phyloP scores from a whole-genome alignment of 2,797 vertebrate species.

The Hemitrygon akajei region DNA sequence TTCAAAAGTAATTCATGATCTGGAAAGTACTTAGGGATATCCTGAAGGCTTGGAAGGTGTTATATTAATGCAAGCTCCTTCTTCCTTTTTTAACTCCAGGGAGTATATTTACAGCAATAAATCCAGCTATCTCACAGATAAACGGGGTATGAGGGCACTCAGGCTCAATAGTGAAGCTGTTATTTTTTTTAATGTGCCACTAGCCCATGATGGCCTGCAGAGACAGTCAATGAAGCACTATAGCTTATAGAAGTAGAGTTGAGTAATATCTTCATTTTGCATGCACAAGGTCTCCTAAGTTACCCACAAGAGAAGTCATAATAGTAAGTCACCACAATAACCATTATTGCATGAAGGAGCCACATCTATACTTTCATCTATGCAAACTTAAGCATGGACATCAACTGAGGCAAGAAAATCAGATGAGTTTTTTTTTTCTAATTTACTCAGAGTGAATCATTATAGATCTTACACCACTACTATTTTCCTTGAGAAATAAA shows the following conservation, averaged over 20 bases:
- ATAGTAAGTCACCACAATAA: not conserved
- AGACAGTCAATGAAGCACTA: not conserved
- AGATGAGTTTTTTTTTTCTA: no score
- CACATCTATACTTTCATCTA: not conserved
- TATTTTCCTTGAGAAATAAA: no score
- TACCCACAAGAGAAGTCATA: not conserved
- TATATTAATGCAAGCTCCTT: slow-evolving; percentile 4
- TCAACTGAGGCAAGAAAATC: not conserved
- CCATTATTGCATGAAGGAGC: not conserved
- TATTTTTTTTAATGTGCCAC: not conserved
- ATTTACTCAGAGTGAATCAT: not conserved
- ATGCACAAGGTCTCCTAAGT: not conserved
- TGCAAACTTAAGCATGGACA: not conserved
- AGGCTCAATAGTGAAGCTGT: not conserved
- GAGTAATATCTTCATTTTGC: not conserved
- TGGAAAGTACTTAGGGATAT: slow-evolving; percentile 15
- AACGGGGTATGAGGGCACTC: not conserved
- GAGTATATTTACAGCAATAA: slow-evolving; percentile 24
- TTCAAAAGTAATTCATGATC: slow-evolving; percentile 31
- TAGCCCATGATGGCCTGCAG: not conserved
- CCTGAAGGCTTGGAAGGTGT: slow-evolving; percentile 11
- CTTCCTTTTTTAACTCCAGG: slow-evolving; percentile 14
- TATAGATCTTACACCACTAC: not conserved
- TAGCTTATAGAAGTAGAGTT: not conserved
- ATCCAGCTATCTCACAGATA: not conserved